phyloP scores from a whole-genome alignment of 2,113 vertebrate species.

The Tragelaphus imberbis region DNA sequence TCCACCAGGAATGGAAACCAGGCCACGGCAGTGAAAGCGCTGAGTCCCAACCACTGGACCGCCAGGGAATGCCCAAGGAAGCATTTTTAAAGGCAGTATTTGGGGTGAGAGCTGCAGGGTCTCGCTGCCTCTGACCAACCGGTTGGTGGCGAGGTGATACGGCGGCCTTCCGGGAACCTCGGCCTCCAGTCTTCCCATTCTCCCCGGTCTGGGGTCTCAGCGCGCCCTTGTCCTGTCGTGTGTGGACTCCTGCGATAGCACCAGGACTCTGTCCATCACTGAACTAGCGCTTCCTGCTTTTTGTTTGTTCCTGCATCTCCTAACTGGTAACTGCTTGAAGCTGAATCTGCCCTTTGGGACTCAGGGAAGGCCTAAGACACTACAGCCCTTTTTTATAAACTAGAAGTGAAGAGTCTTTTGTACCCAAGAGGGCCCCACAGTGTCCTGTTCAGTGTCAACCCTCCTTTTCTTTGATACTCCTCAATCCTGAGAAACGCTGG shows the following conservation, averaged over 20 bases:
- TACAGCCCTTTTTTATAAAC: not conserved
- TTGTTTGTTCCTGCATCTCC: not conserved
- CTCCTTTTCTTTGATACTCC: not conserved
- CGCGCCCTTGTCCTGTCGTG: accelerated
- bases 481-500: not conserved
- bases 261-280: not conserved
- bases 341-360: not conserved
- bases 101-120: not conserved
- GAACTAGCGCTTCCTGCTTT: not conserved
- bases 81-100: not conserved
- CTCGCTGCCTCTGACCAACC: not conserved
- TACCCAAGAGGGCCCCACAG: not conserved
- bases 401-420: not conserved
- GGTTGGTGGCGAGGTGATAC: not conserved
- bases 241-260: not conserved
- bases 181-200: too few relatives aligned
- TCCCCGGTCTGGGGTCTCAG: not conserved
- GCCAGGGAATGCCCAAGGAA: not conserved
- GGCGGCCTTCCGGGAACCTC: not conserved
- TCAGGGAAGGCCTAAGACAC: not conserved
- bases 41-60: not conserved
- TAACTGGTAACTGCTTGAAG: not conserved
- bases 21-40: not conserved
- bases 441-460: not conserved
- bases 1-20: not conserved